phyloP scores from a whole-genome alignment of 2,113 vertebrate species.

The Stomatorhinus ivindoensis region DNA sequence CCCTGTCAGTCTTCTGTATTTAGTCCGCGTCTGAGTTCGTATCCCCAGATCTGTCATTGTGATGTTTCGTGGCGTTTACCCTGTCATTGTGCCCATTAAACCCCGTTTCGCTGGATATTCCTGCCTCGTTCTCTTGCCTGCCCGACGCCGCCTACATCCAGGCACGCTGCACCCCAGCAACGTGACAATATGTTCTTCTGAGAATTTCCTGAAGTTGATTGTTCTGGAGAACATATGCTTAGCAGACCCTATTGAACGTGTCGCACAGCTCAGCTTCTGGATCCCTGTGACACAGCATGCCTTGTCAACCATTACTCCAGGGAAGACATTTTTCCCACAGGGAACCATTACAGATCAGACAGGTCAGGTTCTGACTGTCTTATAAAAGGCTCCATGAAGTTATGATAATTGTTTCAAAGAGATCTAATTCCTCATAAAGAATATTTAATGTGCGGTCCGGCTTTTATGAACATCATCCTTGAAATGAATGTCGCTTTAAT shows the following conservation, averaged over 20 bases:
- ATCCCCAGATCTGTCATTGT: no score
- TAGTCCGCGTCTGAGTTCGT: no score
- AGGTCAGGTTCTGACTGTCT: not conserved
- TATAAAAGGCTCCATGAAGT: not conserved
- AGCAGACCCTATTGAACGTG: not conserved
- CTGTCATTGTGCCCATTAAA: no score
- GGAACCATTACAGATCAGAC: not conserved
- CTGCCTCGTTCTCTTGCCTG: no score
- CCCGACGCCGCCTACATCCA: no score
- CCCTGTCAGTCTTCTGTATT: no score
- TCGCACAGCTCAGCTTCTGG: not conserved
- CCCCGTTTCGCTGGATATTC: no score
- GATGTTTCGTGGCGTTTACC: no score
- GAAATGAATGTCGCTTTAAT: not conserved
- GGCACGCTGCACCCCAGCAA: no score
- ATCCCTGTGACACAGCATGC: not conserved
- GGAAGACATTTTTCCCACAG: not conserved
- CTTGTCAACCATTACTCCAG: not conserved
- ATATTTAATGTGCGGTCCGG: not conserved
- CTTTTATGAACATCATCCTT: not conserved
- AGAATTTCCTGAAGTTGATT: not conserved
- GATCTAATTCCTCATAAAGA: not conserved
- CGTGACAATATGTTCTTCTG: not conserved
- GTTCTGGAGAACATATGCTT: not conserved
- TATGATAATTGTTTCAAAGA: not conserved